Evolutionary conservation across 1,140 invertebrate species (phyloP), one percentile per base, ranked within the genome.

Genomic region (Neelides sp.): DNA sequence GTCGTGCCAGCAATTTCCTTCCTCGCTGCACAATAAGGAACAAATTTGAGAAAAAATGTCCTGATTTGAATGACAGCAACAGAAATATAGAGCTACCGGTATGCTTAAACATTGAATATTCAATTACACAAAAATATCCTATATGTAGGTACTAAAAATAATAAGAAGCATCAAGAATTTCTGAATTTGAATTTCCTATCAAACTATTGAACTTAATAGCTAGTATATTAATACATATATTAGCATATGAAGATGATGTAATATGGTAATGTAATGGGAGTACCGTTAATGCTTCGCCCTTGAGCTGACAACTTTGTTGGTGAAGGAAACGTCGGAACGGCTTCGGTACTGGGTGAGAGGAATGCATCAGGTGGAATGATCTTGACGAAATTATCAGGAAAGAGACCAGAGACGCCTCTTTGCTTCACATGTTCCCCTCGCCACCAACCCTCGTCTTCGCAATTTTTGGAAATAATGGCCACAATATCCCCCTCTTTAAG

Each of bases 331-430:
- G 46, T 48, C 1, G 49, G 28, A 41, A 10, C 24, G 1, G 48
- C 13, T 26, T 23, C 15, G 13, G 19, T 12, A 36, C 15, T 39
- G 4, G 37, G 20, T 7, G 48, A 10, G 15, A 15, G 15, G 15
- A 8, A 20, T 27, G 51, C 54, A 24, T 32, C 41, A 15, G 57
- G 27, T 28, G 63, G 58, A 50, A 82, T 66, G 3, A 85, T 54
- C 64, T 83, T 77, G 4, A 93, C 88, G 73, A 97, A 98, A 73
- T 98, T 97, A 65, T 97, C 92, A 3, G 94, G 94, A 67, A 98
- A 98, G 1, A 98, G 76, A 0, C 94, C 94, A 44, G 87, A 69
- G 65, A 79, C 78, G 24, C 91, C 92, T 56, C 80, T 78, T 0
- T 93, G 61, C n/a, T n/a, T n/a, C n/a, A n/a, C n/a, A n/a, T n/a